Percentiles rank a stretch among this genome's conserved stretches.
Conservation (phyloP, 2,113 vertebrate genomes). For the Agapornis roseicollis region DNA sequence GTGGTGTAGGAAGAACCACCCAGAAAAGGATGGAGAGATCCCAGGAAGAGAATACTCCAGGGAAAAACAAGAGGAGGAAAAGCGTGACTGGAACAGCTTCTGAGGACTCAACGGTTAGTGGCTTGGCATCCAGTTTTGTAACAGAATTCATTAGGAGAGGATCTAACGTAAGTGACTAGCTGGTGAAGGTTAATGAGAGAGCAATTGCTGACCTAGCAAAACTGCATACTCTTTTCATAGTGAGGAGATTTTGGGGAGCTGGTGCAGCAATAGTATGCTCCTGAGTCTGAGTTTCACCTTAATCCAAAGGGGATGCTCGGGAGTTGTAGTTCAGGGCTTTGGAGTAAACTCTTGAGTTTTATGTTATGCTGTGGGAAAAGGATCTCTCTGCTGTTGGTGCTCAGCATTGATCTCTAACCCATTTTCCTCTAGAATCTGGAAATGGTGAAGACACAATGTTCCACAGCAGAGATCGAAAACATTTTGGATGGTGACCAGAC, state of each 20-base stretch:
- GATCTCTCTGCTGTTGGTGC: fast-evolving
- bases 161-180: fast-evolving
- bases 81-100: slow-evolving; percentile 69
- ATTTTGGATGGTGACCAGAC: slow-evolving; percentile 84
- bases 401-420: not conserved
- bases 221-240: fast-evolving
- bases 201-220: not conserved
- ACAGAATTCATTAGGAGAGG: not conserved
- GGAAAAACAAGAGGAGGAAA: slow-evolving; percentile 83
- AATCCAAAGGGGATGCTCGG: not conserved
- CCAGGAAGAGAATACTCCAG: slow-evolving; percentile 78
- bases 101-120: slow-evolving; percentile 11
- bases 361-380: not conserved
- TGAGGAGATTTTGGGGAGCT: not conserved
- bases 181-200: not conserved
- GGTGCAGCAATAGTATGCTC: fast-evolving
- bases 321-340: fast-evolving
- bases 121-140: not conserved
- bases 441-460: slow-evolving; percentile 78
- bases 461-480: slow-evolving; percentile 83
- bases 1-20: slow-evolving; percentile 27
- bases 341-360: too few relatives aligned
- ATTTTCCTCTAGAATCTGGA: slow-evolving; percentile 40
- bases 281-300: not conserved
- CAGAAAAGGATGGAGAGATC: slow-evolving; percentile 83